A percentile compares a stretch with the other conserved stretches of the same genome.
Conservation (phyloP, 2,113 vertebrate genomes). For the Caloenas nicobarica region DNA sequence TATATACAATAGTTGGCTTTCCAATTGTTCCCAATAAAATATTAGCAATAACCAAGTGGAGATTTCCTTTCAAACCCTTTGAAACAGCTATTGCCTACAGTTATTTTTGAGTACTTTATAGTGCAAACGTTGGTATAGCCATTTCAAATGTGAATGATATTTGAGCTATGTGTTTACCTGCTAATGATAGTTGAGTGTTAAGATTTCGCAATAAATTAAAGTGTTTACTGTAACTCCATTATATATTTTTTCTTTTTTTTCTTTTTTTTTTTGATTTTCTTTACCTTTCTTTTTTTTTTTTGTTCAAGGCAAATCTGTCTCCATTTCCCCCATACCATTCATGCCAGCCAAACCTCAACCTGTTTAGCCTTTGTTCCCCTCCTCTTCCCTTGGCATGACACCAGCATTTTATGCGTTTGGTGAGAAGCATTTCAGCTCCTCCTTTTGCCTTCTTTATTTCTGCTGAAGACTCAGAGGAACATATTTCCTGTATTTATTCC, state of each 20-base stretch:
- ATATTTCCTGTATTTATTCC: background rate
- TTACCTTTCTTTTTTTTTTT: background rate
- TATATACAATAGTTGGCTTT: background rate
- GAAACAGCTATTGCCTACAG: background rate
- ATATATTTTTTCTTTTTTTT: background rate
- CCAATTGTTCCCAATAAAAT: background rate
- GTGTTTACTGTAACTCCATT: background rate
- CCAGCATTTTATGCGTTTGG: background rate
- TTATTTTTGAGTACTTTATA: background rate
- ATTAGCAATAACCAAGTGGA: background rate
- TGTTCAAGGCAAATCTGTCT: background rate
- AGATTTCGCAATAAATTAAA: background rate
- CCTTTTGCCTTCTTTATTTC: background rate
- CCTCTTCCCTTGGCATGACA: background rate
- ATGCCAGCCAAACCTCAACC: background rate
- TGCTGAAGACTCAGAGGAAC: background rate
- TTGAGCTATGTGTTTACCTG: background rate
- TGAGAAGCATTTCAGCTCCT: background rate
- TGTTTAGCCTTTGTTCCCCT: background rate
- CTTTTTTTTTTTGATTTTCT: background rate
- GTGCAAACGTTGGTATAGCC: background rate
- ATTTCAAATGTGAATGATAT: background rate
- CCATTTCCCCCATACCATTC: background rate
- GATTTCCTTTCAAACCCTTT: background rate
- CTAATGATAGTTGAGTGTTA: background rate